A percentile compares a stretch with the other conserved stretches of the same genome.
These are phyloP conservation scores for Actenoides lindsayi DNA, from an alignment of 2,113 vertebrate species.

Conservation along the genomic window DNA sequence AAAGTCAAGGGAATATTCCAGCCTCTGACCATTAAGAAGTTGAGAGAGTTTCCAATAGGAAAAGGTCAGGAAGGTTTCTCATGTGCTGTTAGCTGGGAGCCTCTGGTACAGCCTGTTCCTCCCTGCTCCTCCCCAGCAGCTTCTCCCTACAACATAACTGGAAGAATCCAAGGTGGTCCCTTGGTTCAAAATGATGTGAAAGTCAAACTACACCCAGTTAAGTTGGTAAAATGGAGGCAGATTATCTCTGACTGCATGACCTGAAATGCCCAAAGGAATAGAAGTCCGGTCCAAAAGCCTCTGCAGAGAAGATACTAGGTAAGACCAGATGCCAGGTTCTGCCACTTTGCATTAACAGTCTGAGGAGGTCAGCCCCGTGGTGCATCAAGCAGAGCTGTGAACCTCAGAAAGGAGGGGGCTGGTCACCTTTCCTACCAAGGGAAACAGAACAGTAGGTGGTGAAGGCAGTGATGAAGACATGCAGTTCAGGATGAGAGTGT, in stretches of 20 bases:
- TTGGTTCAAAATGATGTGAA: background rate
- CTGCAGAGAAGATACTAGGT: fast-evolving
- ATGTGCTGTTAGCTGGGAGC: background rate
- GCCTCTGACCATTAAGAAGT: background rate
- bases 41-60: background rate
- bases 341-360: background rate
- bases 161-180: background rate
- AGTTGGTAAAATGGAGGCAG: fast-evolving
- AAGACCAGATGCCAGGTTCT: background rate
- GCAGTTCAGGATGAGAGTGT: background rate
- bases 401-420: background rate
- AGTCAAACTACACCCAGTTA: background rate
- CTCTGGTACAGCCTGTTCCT: background rate
- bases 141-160: background rate
- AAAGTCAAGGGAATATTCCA: background rate
- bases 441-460: background rate
- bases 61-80: background rate
- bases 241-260: background rate
- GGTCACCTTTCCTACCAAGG: background rate
- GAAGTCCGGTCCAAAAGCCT: background rate
- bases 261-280: background rate
- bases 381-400: background rate
- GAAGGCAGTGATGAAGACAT: background rate
- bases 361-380: background rate
- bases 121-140: background rate